Conservation (phyloP, 2,113 vertebrate genomes). For the Solea solea region DNA sequence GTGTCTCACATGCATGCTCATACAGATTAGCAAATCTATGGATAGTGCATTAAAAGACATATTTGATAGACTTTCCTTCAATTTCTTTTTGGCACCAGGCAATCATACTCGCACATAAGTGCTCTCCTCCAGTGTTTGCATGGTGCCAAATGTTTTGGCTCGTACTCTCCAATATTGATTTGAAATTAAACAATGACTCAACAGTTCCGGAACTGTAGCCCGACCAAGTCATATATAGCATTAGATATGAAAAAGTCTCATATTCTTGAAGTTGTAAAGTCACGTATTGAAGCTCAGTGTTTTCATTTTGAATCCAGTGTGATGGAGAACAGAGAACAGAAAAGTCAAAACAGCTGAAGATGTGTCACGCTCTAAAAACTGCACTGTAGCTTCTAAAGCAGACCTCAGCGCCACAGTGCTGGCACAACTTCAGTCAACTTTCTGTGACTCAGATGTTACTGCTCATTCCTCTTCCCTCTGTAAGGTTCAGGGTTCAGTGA, state of each 20-base stretch:
- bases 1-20: background rate
- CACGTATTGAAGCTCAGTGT: background rate
- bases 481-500: slow-evolving; percentile 22
- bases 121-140: background rate
- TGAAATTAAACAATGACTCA: slow-evolving; percentile 5
- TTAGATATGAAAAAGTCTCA: too few species aligned
- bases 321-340: background rate
- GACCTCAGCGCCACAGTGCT: slow-evolving; percentile 34
- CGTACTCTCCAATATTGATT: background rate
- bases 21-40: slow-evolving; percentile 1
- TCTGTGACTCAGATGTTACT: slow-evolving; percentile 47
- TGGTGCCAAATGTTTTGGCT: background rate
- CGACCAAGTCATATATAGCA: background rate
- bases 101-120: background rate
- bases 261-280: background rate
- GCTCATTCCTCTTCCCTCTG: slow-evolving; percentile 22
- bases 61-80: background rate
- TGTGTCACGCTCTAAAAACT: slow-evolving; percentile 33
- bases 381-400: slow-evolving; percentile 30
- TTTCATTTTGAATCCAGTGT: slow-evolving; percentile 15
- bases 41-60: background rate
- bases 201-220: background rate
- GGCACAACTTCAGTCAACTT: slow-evolving; percentile 50
- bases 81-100: background rate
- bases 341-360: slow-evolving; percentile 21